Base-by-base conservation (phyloP, 2,113 vertebrate genomes). In the Rhineura floridana region DNA sequence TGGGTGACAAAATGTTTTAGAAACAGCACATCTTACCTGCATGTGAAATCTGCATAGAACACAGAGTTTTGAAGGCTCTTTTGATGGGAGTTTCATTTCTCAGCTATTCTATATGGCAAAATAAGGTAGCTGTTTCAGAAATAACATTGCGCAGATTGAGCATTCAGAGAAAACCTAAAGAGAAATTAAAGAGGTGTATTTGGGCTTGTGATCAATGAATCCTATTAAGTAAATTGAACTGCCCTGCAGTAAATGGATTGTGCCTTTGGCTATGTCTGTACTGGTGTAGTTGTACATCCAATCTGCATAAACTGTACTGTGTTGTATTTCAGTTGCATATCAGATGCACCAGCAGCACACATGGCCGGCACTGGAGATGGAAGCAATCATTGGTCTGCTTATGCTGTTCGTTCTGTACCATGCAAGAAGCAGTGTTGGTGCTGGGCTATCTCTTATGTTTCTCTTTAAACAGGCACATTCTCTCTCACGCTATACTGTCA, bases 171-270 rank as follows among this genome's bases (percentile, higher is more conserved):
- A 44, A 81, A 72, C 42, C 33, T 63, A 46, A 65, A 15, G 17
- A 65, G 73, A 46, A 48, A 78, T 46, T 9, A 50, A 65, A 55
- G 17, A 70, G 77, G 42, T 52, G 44, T 44, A 12, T 55, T 80
- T 55, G 85, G 85, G 52, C 48, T 70, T n/a, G 30, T 65, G 72
- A 85, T 85, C 85, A 55, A 59, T 81, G 65, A 80, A 70, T 86
- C 50, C 48, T 42, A 80, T 44, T 70, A 87, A 72, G 67, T 70
- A 44, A 44, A 23, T 33, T 75, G 70, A 76, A 48, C 65, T 88
- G n/a, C n/a, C 50, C 13, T 15, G 19, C 36, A 8, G 6, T 30
- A 72, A 80, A 72, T 46, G 28, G 48, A 81, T 70, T 80, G 48
- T 59, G 77, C 65, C 63, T 55, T 87, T 42, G 63, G 48, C 48